phyloP scores from a whole-genome alignment of 2,888 invertebrate species.

The Dasypolia templi region DNA sequence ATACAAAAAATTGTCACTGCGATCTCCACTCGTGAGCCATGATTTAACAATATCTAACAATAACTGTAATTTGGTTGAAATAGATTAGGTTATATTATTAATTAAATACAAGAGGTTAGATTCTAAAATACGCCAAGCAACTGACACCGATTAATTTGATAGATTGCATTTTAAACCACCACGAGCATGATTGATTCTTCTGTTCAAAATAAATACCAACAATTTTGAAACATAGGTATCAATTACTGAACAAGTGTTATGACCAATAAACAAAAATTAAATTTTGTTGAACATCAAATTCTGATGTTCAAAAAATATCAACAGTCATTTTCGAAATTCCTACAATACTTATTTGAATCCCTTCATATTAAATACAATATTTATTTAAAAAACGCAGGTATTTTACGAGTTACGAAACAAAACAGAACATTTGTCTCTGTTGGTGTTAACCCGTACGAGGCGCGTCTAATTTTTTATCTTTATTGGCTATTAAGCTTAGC shows the following conservation, averaged over 20 bases:
- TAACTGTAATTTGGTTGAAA: not conserved
- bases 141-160: not conserved
- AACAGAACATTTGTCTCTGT: constrained; percentile 50
- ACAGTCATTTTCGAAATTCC: constrained; percentile 25
- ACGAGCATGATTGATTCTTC: constrained; percentile 5
- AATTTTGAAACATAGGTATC: constrained; percentile 4
- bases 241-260: constrained; percentile 5
- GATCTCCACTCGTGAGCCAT: too few relatives aligned
- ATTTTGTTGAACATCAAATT: constrained; percentile 2
- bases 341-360: not conserved
- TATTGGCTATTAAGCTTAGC: constrained; percentile 72
- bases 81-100: too few relatives aligned
- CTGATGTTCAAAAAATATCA: not conserved
- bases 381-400: constrained; percentile 5
- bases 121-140: not conserved
- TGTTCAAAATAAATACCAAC: not conserved
- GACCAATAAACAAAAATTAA: not conserved
- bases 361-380: not conserved
- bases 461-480: constrained; percentile 71
- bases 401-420: constrained; percentile 23
- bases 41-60: too few relatives aligned
- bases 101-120: too few relatives aligned
- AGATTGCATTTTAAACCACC: constrained; percentile 5
- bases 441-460: constrained; percentile 22
- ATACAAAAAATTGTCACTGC: too few relatives aligned